Conservation (phyloP, 1,140 invertebrate species). For the Plutomurus gul region DNA sequence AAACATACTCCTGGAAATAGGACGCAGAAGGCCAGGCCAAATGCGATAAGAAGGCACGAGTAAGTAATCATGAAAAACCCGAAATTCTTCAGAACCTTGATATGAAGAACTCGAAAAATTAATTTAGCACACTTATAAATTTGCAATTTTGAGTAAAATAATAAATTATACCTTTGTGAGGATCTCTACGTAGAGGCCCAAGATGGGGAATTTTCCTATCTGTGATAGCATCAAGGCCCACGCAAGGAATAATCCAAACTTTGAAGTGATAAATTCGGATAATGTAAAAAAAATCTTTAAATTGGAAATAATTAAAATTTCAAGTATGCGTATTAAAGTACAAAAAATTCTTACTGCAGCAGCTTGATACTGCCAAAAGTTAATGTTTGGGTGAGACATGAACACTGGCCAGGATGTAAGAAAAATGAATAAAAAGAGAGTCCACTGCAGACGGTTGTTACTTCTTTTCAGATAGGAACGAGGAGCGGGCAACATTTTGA, state of each 20-base stretch:
- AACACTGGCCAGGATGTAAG: conserved; percentile 53
- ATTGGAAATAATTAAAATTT: neutral
- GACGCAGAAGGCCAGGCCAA: conserved; percentile 76
- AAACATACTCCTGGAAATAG: conserved; percentile 65
- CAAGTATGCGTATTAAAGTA: neutral
- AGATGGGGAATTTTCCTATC: conserved; percentile 79
- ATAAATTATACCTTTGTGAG: conserved; percentile 62
- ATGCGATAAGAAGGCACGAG: conserved; percentile 76
- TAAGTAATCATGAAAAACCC: conserved; percentile 79
- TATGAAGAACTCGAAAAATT: neutral
- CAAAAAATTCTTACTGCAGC: conserved; percentile 45
- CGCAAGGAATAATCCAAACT: conserved; percentile 71
- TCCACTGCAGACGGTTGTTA: conserved; percentile 48
- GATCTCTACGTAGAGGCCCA: conserved; percentile 83
- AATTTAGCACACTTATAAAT: neutral
- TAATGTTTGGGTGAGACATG: conserved; percentile 51
- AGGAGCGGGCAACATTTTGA: conserved; percentile 53
- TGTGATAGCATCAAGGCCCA: conserved; percentile 83
- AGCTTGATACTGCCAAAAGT: conserved; percentile 53
- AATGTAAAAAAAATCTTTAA: neutral
- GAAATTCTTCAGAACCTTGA: conserved; percentile 70
- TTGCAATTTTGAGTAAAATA: neutral
- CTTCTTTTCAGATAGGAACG: conserved; percentile 35
- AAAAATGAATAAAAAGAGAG: conserved; percentile 51
- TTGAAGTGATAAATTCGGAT: no score